A percentile compares a stretch with the other conserved stretches of the same genome.
Evolutionary conservation across 2,797 vertebrate genomes (phyloP).

Genomic region (Coregonus suidteri): DNA sequence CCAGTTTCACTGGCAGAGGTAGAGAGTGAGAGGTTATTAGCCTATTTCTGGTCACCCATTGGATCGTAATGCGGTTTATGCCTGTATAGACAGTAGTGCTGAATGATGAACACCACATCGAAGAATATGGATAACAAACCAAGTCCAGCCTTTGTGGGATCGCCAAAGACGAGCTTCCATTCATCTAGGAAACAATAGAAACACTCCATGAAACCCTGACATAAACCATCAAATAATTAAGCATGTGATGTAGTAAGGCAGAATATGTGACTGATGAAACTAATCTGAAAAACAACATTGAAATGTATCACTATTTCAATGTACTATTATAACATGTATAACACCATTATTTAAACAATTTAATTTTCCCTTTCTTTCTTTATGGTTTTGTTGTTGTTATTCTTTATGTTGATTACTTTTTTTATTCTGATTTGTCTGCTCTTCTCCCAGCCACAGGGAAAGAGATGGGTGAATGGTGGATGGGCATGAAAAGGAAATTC

Average conservation of each 20-base stretch:
- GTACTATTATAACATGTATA: background rate
- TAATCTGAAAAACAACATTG: background rate
- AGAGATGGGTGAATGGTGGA: no score
- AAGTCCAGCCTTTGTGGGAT: conserved; percentile 94
- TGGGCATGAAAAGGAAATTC: no score
- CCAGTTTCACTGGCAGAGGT: background rate
- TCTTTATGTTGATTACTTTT: no score
- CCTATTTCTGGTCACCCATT: conserved; percentile 25
- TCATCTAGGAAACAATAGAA: conserved; percentile 77
- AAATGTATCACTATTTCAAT: background rate
- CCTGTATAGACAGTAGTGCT: conserved; percentile 93
- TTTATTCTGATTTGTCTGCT: no score
- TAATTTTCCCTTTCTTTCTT: no score
- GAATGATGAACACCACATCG: conserved; percentile 89
- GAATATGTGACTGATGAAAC: background rate
- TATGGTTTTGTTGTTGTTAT: no score
- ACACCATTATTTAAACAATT: no score
- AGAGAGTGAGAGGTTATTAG: background rate
- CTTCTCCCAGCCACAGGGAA: no score
- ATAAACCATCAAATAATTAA: background rate
- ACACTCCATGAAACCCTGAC: background rate
- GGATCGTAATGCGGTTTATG: conserved; percentile 39
- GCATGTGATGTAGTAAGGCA: no score
- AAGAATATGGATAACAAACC: conserved; percentile 91
- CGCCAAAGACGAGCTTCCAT: conserved; percentile 92